A percentile compares a stretch with the other conserved stretches of the same genome.
These are phyloP conservation scores for Lycaon pictus DNA, from an alignment of 2,113 vertebrate genomes.

Conservation along the genomic window DNA sequence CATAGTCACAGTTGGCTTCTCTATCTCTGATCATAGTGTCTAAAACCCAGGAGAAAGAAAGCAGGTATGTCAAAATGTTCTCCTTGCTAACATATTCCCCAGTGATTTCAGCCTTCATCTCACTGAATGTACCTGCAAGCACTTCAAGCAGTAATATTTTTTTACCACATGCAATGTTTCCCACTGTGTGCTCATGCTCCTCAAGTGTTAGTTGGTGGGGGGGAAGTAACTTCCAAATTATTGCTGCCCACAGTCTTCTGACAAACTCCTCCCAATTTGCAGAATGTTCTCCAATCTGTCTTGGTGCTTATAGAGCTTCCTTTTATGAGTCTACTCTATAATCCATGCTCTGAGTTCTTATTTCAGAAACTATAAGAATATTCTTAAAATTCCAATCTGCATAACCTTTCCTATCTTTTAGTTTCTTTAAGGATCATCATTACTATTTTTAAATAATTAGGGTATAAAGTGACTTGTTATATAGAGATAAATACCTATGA, in stretches of 20 bases:
- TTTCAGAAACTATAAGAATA: neutral
- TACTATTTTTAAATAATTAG: neutral
- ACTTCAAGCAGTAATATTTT: neutral
- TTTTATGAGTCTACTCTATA: neutral
- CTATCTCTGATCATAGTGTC: neutral
- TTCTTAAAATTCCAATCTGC: neutral
- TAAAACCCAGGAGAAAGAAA: neutral
- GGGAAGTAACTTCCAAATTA: neutral
- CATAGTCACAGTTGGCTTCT: neutral
- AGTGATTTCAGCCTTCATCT: neutral
- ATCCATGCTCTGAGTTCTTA: neutral
- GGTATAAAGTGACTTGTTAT: neutral
- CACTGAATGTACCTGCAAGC: neutral
- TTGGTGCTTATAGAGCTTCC: neutral
- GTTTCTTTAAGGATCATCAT: neutral
- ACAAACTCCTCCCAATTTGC: neutral
- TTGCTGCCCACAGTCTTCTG: neutral
- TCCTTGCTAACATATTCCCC: neutral
- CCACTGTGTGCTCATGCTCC: neutral
- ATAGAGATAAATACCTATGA: neutral
- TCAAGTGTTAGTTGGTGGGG: neutral
- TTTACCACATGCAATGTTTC: neutral
- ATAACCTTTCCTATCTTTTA: neutral
- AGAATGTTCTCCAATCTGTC: neutral
- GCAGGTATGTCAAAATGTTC: neutral